These are phyloP conservation scores for Glossosoma conforme DNA, from an alignment of 1,140 invertebrate genomes.

Conservation along the genomic window DNA sequence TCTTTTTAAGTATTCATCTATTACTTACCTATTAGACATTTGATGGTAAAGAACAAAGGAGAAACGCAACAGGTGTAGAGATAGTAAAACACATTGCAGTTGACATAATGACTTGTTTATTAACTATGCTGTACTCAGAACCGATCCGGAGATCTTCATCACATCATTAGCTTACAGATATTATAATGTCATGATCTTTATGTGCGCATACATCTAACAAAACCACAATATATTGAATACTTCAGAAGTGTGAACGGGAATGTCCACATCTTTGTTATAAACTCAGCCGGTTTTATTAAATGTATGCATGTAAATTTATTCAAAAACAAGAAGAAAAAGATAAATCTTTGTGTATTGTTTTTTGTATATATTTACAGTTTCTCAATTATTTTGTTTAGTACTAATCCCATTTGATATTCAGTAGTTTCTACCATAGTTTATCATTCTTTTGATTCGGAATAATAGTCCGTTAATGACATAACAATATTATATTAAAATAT, in stretches of 20 bases:
- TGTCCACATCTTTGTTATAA: slow-evolving; percentile 7
- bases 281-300: slow-evolving; percentile 23
- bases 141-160: slow-evolving; percentile 53
- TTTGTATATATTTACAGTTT: slow-evolving; percentile 53
- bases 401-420: slow-evolving; percentile 26
- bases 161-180: slow-evolving; percentile 54
- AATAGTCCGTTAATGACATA: slow-evolving; percentile 27
- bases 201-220: slow-evolving; percentile 33
- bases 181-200: slow-evolving; percentile 53
- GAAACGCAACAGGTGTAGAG: too few relatives aligned
- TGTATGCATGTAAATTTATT: slow-evolving; percentile 23
- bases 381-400: slow-evolving; percentile 46
- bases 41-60: too few relatives aligned
- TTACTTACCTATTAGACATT: too few relatives aligned
- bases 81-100: slow-evolving; percentile 20
- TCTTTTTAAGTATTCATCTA: too few relatives aligned
- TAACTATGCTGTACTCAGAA: slow-evolving; percentile 54
- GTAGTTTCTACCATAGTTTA: slow-evolving; percentile 27
- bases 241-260: too few relatives aligned
- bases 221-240: slow-evolving; percentile 17
- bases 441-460: slow-evolving; percentile 30
- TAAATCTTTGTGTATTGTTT: slow-evolving; percentile 31
- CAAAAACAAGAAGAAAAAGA: slow-evolving; percentile 29
- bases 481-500: slow-evolving; percentile 46
- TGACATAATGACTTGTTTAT: slow-evolving; percentile 56